Conservation (phyloP, 1,140 invertebrate species). For the Achroia grisella region DNA sequence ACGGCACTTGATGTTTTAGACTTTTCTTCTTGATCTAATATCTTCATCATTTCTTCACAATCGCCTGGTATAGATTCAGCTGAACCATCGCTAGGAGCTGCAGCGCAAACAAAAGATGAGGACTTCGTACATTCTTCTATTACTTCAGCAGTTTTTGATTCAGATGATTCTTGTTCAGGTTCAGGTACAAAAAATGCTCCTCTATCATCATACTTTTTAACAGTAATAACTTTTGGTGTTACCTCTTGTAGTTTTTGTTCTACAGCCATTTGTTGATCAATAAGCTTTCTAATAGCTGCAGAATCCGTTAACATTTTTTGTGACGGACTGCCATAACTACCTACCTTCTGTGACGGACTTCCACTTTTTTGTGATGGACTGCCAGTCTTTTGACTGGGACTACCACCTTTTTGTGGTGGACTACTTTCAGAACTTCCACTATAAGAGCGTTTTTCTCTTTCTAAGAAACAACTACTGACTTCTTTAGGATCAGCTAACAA, state of each 20-base stretch:
- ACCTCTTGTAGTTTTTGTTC: slow-evolving; percentile 59
- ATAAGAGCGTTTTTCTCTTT: slow-evolving; percentile 69
- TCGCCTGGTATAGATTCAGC: slow-evolving; percentile 65
- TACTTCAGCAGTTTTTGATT: slow-evolving; percentile 32
- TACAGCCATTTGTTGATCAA: slow-evolving; percentile 68
- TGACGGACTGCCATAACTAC: slow-evolving; percentile 73
- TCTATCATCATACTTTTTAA: slow-evolving; percentile 66
- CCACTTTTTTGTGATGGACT: slow-evolving; percentile 68
- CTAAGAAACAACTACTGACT: slow-evolving; percentile 73
- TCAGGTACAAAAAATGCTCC: slow-evolving; percentile 69
- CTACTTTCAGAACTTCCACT: slow-evolving; percentile 70
- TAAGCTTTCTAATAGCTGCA: slow-evolving; percentile 61
- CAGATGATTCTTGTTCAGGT: slow-evolving; percentile 26
- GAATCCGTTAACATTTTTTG: slow-evolving; percentile 65
- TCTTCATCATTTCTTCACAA: slow-evolving; percentile 71
- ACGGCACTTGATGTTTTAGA: slow-evolving; percentile 31
- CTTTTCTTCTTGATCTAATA: slow-evolving; percentile 62
- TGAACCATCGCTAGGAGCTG: slow-evolving; percentile 70
- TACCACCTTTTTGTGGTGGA: slow-evolving; percentile 68
- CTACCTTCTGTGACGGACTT: slow-evolving; percentile 66
- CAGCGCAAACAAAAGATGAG: slow-evolving; percentile 71
- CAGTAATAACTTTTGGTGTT: slow-evolving; percentile 61
- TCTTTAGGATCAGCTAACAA: slow-evolving; percentile 77
- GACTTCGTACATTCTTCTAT: slow-evolving; percentile 57
- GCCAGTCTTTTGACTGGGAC: slow-evolving; percentile 58